Evolutionary conservation across 2,113 vertebrate genomes (phyloP).

Genomic region (Esox niger): DNA sequence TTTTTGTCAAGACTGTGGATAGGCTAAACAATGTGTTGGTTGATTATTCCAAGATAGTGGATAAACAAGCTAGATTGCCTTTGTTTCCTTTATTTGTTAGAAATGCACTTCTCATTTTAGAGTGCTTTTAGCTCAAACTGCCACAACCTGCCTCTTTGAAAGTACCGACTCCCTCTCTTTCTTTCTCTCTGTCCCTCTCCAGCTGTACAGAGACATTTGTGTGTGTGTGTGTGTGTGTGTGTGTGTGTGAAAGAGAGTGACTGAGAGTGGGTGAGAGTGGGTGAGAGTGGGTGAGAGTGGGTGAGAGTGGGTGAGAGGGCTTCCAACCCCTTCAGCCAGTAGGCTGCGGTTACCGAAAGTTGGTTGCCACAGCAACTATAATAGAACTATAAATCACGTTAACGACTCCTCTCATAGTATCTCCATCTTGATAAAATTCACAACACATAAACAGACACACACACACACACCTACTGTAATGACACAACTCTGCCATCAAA

Average conservation of each 20-base stretch:
- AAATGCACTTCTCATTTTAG: slow-evolving; percentile 52
- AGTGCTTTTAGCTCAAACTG: slow-evolving; percentile 23
- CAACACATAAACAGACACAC: background rate
- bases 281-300: background rate
- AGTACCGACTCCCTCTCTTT: background rate
- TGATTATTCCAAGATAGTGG: background rate
- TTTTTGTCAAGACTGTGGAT: slow-evolving; percentile 1
- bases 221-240: background rate
- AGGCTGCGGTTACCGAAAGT: slow-evolving; percentile 47
- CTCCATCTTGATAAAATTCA: slow-evolving; percentile 76
- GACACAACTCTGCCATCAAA: background rate
- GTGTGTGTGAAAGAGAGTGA: background rate
- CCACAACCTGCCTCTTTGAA: too few relatives aligned
- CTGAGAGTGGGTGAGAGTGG: slow-evolving; percentile 1
- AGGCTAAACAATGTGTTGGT: slow-evolving; percentile 20
- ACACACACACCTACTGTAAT: too few relatives aligned
- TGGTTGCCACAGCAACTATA: slow-evolving; percentile 75
- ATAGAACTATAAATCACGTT: slow-evolving; percentile 78
- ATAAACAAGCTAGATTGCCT: slow-evolving; percentile 47
- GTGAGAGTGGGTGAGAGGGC: slow-evolving; percentile 26
- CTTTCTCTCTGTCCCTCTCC: too few relatives aligned
- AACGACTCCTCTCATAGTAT: slow-evolving; percentile 73
- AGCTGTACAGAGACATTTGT: background rate
- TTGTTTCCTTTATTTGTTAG: slow-evolving; percentile 45
- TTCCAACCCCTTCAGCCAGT: slow-evolving; percentile 38